phyloP scores from a whole-genome alignment of 2,888 invertebrate species.

The Asteroscopus sphinx region DNA sequence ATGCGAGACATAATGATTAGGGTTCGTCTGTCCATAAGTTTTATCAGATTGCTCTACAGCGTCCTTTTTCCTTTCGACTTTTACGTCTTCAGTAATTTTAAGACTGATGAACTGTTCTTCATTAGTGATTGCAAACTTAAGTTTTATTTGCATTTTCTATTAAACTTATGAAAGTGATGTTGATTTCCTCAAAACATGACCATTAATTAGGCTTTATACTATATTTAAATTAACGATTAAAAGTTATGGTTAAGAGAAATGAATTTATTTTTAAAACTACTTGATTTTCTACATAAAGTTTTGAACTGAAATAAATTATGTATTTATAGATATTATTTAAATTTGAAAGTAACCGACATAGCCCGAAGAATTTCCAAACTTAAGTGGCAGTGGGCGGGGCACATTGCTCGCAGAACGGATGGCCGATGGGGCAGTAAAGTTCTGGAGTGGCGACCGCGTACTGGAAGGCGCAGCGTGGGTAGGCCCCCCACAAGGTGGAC shows the following conservation, averaged over 20 bases:
- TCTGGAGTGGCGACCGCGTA: too few species aligned
- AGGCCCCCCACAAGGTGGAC: too few species aligned
- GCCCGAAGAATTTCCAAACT: too few species aligned
- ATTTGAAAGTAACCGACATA: too few species aligned
- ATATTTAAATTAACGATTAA: slow-evolving; percentile 10
- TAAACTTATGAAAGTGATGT: slow-evolving; percentile 5
- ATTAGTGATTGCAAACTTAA: slow-evolving; percentile 7
- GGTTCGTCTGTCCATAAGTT: too few species aligned
- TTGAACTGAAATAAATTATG: slow-evolving; percentile 4
- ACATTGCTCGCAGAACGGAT: too few species aligned
- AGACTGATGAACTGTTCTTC: neutral
- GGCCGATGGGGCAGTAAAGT: too few species aligned
- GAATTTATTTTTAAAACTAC: slow-evolving; percentile 1
- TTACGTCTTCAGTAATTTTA: neutral
- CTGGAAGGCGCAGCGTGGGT: too few species aligned
- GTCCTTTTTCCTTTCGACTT: neutral
- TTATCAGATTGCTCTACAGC: neutral
- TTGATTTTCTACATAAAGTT: neutral
- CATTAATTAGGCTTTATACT: slow-evolving; percentile 14
- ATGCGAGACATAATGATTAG: too few species aligned
- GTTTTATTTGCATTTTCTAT: slow-evolving; percentile 12
- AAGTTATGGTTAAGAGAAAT: neutral
- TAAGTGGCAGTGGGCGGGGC: too few species aligned
- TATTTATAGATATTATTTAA: neutral
- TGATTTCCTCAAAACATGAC: neutral